These are phyloP conservation scores for Coboldia fuscipes DNA, from an alignment of 1,140 invertebrate species.

Conservation along the genomic window DNA sequence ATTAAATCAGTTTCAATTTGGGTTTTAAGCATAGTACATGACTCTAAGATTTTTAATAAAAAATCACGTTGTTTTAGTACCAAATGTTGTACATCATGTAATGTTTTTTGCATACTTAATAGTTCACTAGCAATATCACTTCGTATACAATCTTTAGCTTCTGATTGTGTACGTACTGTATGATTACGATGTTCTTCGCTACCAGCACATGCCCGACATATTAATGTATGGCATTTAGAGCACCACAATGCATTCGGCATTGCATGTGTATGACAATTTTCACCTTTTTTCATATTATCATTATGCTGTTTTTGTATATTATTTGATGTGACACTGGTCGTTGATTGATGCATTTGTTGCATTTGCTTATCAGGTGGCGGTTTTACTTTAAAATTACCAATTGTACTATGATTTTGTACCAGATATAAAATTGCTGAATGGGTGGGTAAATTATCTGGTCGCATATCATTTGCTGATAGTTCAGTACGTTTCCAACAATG, in stretches of 20 bases:
- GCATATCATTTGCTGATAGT: constrained; percentile 28
- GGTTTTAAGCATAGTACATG: constrained; percentile 45
- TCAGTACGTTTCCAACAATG: constrained; percentile 45
- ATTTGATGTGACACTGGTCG: constrained; percentile 5
- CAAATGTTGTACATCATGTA: constrained; percentile 36
- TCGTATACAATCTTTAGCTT: constrained; percentile 41
- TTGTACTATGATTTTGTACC: constrained; percentile 31
- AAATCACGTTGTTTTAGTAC: constrained; percentile 43
- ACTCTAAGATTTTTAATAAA: constrained; percentile 46
- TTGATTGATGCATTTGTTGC: constrained; percentile 3
- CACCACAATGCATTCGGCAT: constrained; percentile 53
- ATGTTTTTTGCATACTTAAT: constrained; percentile 26
- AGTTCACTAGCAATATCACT: constrained; percentile 33
- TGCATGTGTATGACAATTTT: constrained; percentile 46
- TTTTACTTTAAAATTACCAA: constrained; percentile 24
- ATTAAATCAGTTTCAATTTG: constrained; percentile 47
- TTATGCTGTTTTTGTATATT: constrained; percentile 13
- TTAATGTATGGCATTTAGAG: constrained; percentile 34
- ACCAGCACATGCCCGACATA: constrained; percentile 43
- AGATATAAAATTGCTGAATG: constrained; percentile 37
- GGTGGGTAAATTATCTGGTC: constrained; percentile 39
- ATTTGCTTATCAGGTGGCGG: constrained; percentile 17
- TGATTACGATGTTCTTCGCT: constrained; percentile 38
- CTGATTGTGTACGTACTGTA: constrained; percentile 38
- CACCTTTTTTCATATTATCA: constrained; percentile 9